A percentile compares a stretch with the other conserved stretches of the same genome.
These are phyloP conservation scores for Brachypalpus laphriformis DNA, from an alignment of 2,888 invertebrate species.

Conservation along the genomic window DNA sequence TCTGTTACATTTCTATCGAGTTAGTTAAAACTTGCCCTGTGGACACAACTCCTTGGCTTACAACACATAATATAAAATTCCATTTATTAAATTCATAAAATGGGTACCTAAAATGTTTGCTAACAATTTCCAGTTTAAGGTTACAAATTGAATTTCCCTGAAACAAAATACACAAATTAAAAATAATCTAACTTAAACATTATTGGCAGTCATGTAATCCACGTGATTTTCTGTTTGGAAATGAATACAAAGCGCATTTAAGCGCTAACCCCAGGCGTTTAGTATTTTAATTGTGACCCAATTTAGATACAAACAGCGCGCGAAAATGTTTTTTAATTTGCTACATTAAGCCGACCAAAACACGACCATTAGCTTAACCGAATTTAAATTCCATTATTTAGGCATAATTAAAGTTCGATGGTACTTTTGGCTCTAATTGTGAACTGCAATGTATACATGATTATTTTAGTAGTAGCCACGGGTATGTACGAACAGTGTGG, in stretches of 20 bases:
- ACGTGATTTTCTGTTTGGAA: constrained; percentile 1
- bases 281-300: constrained; percentile 17
- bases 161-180: neutral
- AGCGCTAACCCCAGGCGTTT: constrained; percentile 5
- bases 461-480: neutral
- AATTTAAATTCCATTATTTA: constrained; percentile 40
- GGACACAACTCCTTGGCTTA: too few species aligned
- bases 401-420: constrained; percentile 18
- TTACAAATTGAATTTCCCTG: neutral
- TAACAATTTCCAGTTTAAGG: neutral
- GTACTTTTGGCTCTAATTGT: constrained; percentile 1
- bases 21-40: too few species aligned
- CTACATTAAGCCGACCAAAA: constrained; percentile 27
- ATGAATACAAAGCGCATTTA: constrained; percentile 24
- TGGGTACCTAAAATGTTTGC: neutral
- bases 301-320: constrained; percentile 11
- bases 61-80: too few species aligned
- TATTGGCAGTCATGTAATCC: neutral
- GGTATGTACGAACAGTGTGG: too few species aligned
- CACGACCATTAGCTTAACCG: constrained; percentile 38
- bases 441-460: neutral
- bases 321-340: constrained; percentile 39
- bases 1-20: too few species aligned
- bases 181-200: constrained; percentile 17
- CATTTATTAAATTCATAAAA: neutral